Percentiles rank a stretch among this genome's conserved stretches.
phyloP scores from a whole-genome alignment of 2,113 vertebrate genomes.

The Diadophis punctatus region DNA sequence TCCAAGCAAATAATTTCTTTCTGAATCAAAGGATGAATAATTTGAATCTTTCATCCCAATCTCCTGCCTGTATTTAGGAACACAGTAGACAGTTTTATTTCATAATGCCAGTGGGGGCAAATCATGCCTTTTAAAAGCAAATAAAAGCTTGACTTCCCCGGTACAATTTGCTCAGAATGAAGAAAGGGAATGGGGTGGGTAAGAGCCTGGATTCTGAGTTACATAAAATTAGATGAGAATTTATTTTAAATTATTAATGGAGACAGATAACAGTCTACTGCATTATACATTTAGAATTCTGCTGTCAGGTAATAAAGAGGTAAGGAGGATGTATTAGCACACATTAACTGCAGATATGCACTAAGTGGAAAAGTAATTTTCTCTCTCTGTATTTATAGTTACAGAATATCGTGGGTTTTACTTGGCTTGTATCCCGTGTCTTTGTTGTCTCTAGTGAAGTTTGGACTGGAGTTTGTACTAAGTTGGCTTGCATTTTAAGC shows the following conservation, averaged over 20 bases:
- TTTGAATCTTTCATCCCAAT: not conserved
- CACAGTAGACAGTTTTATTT: not conserved
- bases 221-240: not conserved
- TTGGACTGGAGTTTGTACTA: not conserved
- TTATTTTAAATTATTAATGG: not conserved
- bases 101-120: not conserved
- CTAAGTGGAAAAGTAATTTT: not conserved
- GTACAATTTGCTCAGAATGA: not conserved
- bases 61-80: not conserved
- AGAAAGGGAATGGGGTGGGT: not conserved
- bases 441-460: not conserved
- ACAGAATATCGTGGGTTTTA: not conserved
- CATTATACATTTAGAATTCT: not conserved
- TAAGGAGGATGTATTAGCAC: not conserved
- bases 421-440: not conserved
- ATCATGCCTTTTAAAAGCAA: not conserved
- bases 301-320: not conserved
- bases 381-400: not conserved
- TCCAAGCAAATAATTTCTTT: conserved; percentile 24
- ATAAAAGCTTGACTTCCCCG: not conserved
- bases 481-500: not conserved
- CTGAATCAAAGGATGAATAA: not conserved
- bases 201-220: not conserved
- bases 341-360: not conserved
- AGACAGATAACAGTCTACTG: not conserved